Conservation (phyloP, 2,113 vertebrate genomes). For the Caretta caretta region DNA sequence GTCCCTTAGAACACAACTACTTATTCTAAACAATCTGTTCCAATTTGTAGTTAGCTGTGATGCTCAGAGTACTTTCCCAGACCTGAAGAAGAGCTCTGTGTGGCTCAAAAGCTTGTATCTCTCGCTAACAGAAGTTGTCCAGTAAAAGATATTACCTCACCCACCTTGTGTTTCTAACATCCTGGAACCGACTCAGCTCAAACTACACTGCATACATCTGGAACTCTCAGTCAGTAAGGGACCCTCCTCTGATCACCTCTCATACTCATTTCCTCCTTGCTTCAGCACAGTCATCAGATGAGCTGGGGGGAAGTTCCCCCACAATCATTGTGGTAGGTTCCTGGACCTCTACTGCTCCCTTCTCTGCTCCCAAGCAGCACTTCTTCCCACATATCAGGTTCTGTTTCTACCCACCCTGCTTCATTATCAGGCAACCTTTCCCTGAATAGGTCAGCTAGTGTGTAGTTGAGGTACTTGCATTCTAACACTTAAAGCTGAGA, state of each 20-base stretch:
- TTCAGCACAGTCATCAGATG: not conserved
- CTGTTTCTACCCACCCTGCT: not conserved
- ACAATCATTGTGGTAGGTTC: not conserved
- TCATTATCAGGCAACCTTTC: not conserved
- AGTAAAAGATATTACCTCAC: not conserved
- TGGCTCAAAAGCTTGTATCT: not conserved
- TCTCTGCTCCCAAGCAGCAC: not conserved
- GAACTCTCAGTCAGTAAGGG: not conserved
- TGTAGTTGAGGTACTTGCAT: not conserved
- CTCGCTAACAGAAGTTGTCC: not conserved
- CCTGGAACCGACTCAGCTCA: not conserved
- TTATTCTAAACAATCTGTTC: not conserved
- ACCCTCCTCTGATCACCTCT: not conserved
- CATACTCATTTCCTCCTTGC: not conserved
- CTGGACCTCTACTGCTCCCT: not conserved
- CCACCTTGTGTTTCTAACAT: too few relatives aligned
- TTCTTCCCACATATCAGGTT: not conserved
- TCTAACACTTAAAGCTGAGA: not conserved
- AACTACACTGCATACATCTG: not conserved
- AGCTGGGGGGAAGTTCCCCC: not conserved
- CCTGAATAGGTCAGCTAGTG: not conserved
- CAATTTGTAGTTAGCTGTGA: not conserved
- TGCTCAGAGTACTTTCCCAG: not conserved
- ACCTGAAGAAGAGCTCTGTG: not conserved
- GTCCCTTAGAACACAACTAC: not conserved